Base-by-base conservation (phyloP, 2,888 invertebrate genomes). In the Eupithecia pulchellata region DNA sequence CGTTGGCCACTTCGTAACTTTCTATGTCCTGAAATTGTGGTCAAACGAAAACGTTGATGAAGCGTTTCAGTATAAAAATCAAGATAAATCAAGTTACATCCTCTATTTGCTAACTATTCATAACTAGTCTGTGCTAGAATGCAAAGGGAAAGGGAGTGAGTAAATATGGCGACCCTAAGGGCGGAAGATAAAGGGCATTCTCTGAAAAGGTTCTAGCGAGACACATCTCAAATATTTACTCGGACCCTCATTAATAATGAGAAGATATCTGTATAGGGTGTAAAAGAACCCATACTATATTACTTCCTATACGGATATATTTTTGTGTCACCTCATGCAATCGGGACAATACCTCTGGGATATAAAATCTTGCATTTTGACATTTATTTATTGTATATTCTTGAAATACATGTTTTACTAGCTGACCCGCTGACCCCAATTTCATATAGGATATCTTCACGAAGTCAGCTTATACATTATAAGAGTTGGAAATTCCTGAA, bases 231-330 rank as follows among this genome's bases (percentile, higher is more conserved):
- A 70, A 70, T 70, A 67, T 71, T 71, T 57, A 58, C 66, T 42
- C 47, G 11, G 71, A 60, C 71, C 71, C 66, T 58, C 64, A 66
- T 70, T 66, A 70, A 62, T 66, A 70, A 58, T 47, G 63, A 57
- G 39, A 57, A 30, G 58, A 71, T 71, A 29, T 25, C 11, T 13
- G 11, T 57, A 57, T n/a, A 57, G 57, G 57, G 57, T 57, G 57
- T 57, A 57, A 57, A 17, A 17, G 29, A 57, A 57, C n/a, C n/a
- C n/a, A n/a, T n/a, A n/a, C n/a, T n/a, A n/a, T n/a, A n/a, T n/a
- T n/a, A n/a, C n/a, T n/a, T n/a, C n/a, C n/a, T n/a, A n/a, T 29
- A 27, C 29, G 57, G 29, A 8, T 27, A 14, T 25, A 5, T 55
- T 6, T 4, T 25, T 27, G 42, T 42, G 13, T 52, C 25, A 52